Base-by-base conservation (phyloP, 1,140 invertebrate genomes). In the Hestina assimilis region DNA sequence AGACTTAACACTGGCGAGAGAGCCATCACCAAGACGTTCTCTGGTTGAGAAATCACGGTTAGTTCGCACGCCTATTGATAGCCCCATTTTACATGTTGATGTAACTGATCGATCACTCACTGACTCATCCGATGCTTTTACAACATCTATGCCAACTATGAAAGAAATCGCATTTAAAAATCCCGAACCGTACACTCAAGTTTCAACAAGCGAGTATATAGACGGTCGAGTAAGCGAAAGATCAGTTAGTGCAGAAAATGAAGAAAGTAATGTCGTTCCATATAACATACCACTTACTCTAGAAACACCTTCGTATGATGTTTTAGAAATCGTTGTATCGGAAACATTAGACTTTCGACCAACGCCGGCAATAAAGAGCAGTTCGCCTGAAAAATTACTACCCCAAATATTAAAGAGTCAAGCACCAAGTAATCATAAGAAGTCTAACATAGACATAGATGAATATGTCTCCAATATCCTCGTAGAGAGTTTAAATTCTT, bases 381-480 rank as follows among this genome's bases (percentile, higher is more conserved):
- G 26, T 38, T 60, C 53, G 4, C 57, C 66, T n/a, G 69, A 69
- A 28, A 66, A 66, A 21, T 33, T 52, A 15, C 48, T 51, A 15
- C 47, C 48, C 11, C 52, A 45, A 40, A 35, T 41, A 0, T 38
- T 48, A 11, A 74, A 66, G 58, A 58, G 59, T 42, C 35, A 64
- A 8, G 17, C 53, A 17, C 7, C 41, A 19, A 48, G 24, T 3
- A 68, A 48, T 40, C 40, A 66, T 19, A 72, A 66, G 43, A 61
- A 62, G 28, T 50, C 48, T 11, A 74, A 71, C 20, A 72, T 86
- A 21, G 78, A 89, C 52, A 78, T 89, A 3, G 89, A 89, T 50
- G 79, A 89, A 54, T 89, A 89, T 42, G 89, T 89, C 1, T 89
- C 89, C 1, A 87, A 84, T 57, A 87, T 89, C 61, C 66, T 89